Evolutionary conservation across 2,113 vertebrate species (phyloP).

Genomic region (Gavialis gangeticus): DNA sequence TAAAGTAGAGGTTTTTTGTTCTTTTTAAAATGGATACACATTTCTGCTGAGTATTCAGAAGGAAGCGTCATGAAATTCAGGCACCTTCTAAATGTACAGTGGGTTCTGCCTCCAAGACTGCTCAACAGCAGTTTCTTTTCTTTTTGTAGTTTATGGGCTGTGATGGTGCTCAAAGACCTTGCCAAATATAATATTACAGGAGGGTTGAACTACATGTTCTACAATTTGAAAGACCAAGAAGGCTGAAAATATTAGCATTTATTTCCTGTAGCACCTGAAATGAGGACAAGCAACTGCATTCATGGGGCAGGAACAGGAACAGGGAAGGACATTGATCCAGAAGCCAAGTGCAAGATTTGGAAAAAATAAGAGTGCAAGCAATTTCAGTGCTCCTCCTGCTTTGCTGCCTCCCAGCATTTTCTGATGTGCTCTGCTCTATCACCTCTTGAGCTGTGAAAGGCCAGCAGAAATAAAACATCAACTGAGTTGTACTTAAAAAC

Average conservation of each 20-base stretch:
- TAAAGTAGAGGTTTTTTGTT: slow-evolving; percentile 34
- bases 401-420: neutral
- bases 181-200: slow-evolving; percentile 55
- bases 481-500: neutral
- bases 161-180: slow-evolving; percentile 21
- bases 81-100: slow-evolving; percentile 20
- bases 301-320: neutral
- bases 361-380: neutral
- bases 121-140: neutral
- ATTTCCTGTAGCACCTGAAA: slow-evolving; percentile 52
- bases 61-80: slow-evolving; percentile 39
- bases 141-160: slow-evolving; percentile 52
- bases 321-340: neutral
- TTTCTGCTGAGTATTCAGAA: slow-evolving; percentile 55
- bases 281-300: slow-evolving; percentile 50
- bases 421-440: neutral
- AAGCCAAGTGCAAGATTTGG: neutral
- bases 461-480: neutral
- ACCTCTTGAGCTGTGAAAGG: neutral
- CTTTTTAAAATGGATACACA: slow-evolving; percentile 34
- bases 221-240: slow-evolving; percentile 12
- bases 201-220: slow-evolving; percentile 29
- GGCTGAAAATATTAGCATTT: slow-evolving; percentile 41
- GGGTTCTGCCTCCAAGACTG: slow-evolving; percentile 37
- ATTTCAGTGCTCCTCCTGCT: neutral